Conservation (phyloP, 2,888 invertebrate genomes). For the Drosophila quinaria region DNA sequence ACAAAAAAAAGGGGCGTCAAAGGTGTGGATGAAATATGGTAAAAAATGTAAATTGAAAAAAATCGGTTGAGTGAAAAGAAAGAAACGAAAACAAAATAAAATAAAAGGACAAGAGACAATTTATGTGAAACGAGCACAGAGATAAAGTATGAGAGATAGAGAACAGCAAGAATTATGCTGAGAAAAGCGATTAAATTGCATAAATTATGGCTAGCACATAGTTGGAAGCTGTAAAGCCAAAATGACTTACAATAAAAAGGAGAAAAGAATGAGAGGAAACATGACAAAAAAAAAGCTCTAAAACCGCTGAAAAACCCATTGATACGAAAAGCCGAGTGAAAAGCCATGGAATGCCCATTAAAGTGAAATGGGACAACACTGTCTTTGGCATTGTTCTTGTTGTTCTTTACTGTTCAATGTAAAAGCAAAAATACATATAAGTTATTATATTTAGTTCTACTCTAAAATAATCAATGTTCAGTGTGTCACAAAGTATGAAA, state of each 20-base stretch:
- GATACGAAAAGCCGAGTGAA: slow-evolving; percentile 4
- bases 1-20: slow-evolving; percentile 36
- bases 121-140: slow-evolving; percentile 51
- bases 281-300: slow-evolving; percentile 29
- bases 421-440: background rate
- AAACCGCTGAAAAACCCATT: slow-evolving; percentile 3
- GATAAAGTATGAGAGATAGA: slow-evolving; percentile 34
- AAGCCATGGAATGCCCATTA: slow-evolving; percentile 8
- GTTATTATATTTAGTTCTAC: background rate
- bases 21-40: slow-evolving; percentile 61
- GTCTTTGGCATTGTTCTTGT: slow-evolving; percentile 18
- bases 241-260: slow-evolving; percentile 64
- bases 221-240: slow-evolving; percentile 54
- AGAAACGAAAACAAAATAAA: slow-evolving; percentile 7
- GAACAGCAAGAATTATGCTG: slow-evolving; percentile 29
- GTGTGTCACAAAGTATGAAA: background rate
- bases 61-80: slow-evolving; percentile 39
- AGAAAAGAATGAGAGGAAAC: slow-evolving; percentile 21
- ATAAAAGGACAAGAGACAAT: slow-evolving; percentile 29
- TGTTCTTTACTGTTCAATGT: background rate
- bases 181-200: slow-evolving; percentile 71
- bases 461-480: slow-evolving; percentile 1
- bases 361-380: slow-evolving; percentile 39
- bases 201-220: slow-evolving; percentile 58
- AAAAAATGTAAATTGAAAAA: slow-evolving; percentile 76